Conservation (phyloP, 2,797 vertebrate genomes). For the Oreochromis mossambicus region DNA sequence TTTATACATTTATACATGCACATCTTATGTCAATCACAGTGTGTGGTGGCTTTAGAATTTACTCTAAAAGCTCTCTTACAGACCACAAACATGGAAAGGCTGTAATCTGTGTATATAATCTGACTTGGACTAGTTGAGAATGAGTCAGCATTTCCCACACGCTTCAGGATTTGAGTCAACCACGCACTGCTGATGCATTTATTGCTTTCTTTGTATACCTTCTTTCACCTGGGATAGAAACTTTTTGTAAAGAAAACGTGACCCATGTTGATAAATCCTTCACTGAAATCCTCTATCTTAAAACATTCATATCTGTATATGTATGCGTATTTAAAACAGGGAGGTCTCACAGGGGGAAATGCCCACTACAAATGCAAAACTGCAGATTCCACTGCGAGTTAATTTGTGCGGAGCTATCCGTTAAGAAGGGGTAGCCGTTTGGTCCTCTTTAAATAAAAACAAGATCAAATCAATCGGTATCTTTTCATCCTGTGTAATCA, state of each 20-base stretch:
- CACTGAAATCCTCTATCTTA: not conserved
- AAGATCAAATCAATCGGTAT: not conserved
- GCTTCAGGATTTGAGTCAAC: not conserved
- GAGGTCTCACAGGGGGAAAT: not conserved
- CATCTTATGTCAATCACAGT: not conserved
- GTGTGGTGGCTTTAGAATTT: not conserved
- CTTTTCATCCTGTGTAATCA: slow-evolving; percentile 1
- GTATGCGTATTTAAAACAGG: not conserved
- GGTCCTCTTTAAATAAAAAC: not conserved
- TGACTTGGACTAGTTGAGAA: not conserved
- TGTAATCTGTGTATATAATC: not conserved
- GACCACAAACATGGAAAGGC: not conserved
- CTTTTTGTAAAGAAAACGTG: not conserved
- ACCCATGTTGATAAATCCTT: not conserved
- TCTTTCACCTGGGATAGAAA: not conserved
- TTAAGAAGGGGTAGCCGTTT: not conserved
- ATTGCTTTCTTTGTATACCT: not conserved
- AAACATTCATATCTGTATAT: not conserved
- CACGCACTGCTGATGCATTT: not conserved
- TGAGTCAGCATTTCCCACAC: not conserved
- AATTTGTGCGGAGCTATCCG: not conserved
- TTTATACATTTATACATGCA: not conserved
- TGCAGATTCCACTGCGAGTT: not conserved
- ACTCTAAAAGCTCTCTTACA: not conserved
- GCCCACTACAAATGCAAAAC: not conserved